Base-by-base conservation (phyloP, 35 echinoderm and acorn worm species). In the Acanthaster planci region DNA sequence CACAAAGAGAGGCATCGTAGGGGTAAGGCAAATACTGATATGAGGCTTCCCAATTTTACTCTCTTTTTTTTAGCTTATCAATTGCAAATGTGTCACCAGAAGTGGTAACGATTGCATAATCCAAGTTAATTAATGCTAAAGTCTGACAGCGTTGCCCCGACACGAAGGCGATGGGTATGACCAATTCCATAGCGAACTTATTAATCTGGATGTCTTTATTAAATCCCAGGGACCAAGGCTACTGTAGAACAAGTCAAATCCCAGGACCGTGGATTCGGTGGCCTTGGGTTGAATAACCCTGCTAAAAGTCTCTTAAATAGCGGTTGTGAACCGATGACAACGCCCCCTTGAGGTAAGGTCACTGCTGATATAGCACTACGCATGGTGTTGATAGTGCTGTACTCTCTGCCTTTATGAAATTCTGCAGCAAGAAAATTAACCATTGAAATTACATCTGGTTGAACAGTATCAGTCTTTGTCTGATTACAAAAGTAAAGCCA, bases 381-480 rank as follows among this genome's bases (percentile, higher is more conserved):
- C 37, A 82, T 38, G 5, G 50, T 54, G 50, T 54, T 82, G 37
- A 82, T 8, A 51, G 3, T 51, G 44, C 42, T 82, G 51, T 82
- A 82, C 12, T n/a, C 79, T 7, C 21, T 51, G 22, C 79, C 79
- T 21, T 31, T 32, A 9, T 51, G 79, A 51, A 50, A 82, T 82
- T 82, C 79, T 52, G 37, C 79, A 27, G 79, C 79, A 22, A 82
- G 51, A 51, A 82, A 82, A 51, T 82, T 51, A 21, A 82, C 39
- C 21, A 82, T 40, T 34, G 51, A 54, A 51, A 12, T 82, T 51
- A 82, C 79, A 82, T 82, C 40, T 51, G 38, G 79, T 38, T 40
- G 50, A 82, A 54, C 9, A 21, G 34, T 3, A 51, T 82, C 79
- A 82, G 26, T 82, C 50, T 29, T 19, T 51, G 37, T 44, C 50